Evolutionary conservation across 2,888 invertebrate species (phyloP).

Genomic region (Protula sp.): DNA sequence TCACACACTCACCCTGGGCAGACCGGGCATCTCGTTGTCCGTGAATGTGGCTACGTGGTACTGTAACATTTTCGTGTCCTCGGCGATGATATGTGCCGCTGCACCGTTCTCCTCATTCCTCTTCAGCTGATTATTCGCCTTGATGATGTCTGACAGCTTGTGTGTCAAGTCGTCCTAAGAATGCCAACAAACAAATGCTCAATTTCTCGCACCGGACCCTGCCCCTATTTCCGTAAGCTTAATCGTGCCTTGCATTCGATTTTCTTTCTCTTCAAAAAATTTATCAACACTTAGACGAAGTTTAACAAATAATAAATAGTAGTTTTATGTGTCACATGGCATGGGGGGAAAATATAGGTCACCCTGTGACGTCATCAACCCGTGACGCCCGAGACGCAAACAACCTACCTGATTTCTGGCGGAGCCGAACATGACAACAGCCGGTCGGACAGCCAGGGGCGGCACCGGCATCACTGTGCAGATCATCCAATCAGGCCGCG

Average conservation of each 20-base stretch:
- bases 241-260: too few relatives aligned
- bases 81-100: constrained; percentile 92
- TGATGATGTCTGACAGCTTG: constrained; percentile 96
- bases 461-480: constrained; percentile 95
- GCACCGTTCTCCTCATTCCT: constrained; percentile 95
- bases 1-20: constrained; percentile 40
- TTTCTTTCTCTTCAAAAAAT: too few relatives aligned
- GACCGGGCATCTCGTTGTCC: constrained; percentile 98
- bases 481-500: constrained; percentile 99
- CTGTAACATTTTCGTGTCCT: constrained; percentile 96
- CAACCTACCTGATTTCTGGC: constrained; percentile 79
- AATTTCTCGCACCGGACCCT: too few relatives aligned
- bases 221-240: too few relatives aligned
- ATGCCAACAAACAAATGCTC: not conserved
- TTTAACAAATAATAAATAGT: too few relatives aligned
- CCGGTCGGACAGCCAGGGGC: constrained; percentile 90
- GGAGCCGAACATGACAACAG: constrained; percentile 98
- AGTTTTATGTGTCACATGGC: too few relatives aligned
- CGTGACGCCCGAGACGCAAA: too few relatives aligned
- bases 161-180: constrained; percentile 92
- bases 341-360: too few relatives aligned
- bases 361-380: too few relatives aligned
- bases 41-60: constrained; percentile 97
- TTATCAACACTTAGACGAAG: too few relatives aligned
- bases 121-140: constrained; percentile 91